Percentiles rank a stretch among this genome's conserved stretches.
Evolutionary conservation across 2,888 invertebrate genomes (phyloP).

Genomic region (Omphaloscelis lunosa): DNA sequence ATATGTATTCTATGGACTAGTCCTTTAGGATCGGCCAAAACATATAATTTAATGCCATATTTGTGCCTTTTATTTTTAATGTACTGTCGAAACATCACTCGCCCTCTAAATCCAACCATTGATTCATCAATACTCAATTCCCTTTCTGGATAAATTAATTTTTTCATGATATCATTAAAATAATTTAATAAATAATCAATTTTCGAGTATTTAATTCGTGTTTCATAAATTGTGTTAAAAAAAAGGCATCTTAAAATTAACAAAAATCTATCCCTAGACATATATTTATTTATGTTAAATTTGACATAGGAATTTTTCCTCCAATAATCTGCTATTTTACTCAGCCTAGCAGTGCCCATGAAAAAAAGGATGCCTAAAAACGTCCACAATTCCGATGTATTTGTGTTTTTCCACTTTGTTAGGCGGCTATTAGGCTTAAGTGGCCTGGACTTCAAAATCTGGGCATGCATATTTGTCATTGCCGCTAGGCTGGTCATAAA

Average conservation of each 20-base stretch:
- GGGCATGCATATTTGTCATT: neutral
- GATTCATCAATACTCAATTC: too few species aligned
- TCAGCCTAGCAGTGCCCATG: slow-evolving; percentile 10
- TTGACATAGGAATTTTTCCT: neutral
- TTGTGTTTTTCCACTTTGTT: too few species aligned
- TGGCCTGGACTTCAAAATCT: neutral
- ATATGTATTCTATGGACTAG: too few species aligned
- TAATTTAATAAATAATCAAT: too few species aligned
- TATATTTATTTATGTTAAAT: neutral
- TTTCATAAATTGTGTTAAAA: too few species aligned
- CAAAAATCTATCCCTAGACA: slow-evolving; percentile 33
- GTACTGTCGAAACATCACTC: neutral
- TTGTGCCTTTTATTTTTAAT: neutral
- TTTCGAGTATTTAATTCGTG: too few species aligned
- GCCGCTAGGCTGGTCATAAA: neutral
- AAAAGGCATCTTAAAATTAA: slow-evolving; percentile 20
- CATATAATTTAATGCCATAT: neutral
- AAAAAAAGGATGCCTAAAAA: slow-evolving; percentile 6
- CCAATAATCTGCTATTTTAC: slow-evolving; percentile 14
- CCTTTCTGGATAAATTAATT: too few species aligned
- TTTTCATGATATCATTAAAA: too few species aligned
- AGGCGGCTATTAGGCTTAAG: neutral
- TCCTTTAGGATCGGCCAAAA: too few species aligned
- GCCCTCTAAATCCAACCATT: neutral
- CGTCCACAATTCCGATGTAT: too few species aligned